Percentiles rank a stretch among this genome's conserved stretches.
Evolutionary conservation across 1,140 invertebrate genomes (phyloP).

Genomic region (Pseudomyrmex sp.): DNA sequence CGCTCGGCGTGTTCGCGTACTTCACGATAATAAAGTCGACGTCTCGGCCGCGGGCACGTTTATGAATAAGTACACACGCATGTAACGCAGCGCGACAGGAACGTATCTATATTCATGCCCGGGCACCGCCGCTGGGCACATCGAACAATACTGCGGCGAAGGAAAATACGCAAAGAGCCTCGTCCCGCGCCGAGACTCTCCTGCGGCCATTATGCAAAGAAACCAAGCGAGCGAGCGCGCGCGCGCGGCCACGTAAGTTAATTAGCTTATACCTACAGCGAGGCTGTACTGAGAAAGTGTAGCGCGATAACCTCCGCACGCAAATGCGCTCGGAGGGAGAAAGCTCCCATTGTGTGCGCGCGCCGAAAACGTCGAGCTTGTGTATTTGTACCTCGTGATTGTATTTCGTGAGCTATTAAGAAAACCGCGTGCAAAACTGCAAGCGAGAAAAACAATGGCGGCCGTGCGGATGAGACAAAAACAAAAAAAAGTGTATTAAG

Average conservation of each 20-base stretch:
- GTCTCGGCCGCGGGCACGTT: conserved; percentile 61
- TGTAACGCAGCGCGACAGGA: conserved; percentile 30
- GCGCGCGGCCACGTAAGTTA: conserved; percentile 33
- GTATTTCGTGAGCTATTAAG: not conserved
- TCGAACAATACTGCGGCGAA: conserved; percentile 49
- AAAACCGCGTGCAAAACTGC: conserved; percentile 13
- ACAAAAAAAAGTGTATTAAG: conserved; percentile 44
- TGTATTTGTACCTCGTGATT: too few relatives aligned
- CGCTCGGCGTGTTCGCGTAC: conserved; percentile 60
- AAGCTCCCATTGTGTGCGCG: not conserved
- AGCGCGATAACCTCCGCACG: conserved; percentile 27
- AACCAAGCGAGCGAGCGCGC: not conserved
- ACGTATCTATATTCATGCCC: conserved; percentile 63
- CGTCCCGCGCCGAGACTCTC: conserved; percentile 24
- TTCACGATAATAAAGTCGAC: conserved; percentile 70
- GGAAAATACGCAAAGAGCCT: conserved; percentile 8
- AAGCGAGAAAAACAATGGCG: too few relatives aligned
- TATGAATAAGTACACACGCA: conserved; percentile 70
- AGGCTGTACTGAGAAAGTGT: conserved; percentile 32
- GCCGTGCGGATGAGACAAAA: too few relatives aligned
- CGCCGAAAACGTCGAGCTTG: not conserved
- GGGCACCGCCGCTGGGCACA: conserved; percentile 36
- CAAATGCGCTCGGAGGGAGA: not conserved
- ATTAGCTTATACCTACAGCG: conserved; percentile 59
- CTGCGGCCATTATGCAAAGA: conserved; percentile 54